Evolutionary conservation across 53 echinoderm and acorn worm genomes (phyloP), one percentile per base, ranked within the genome.

Genomic region (Patiria pectinifera): DNA sequence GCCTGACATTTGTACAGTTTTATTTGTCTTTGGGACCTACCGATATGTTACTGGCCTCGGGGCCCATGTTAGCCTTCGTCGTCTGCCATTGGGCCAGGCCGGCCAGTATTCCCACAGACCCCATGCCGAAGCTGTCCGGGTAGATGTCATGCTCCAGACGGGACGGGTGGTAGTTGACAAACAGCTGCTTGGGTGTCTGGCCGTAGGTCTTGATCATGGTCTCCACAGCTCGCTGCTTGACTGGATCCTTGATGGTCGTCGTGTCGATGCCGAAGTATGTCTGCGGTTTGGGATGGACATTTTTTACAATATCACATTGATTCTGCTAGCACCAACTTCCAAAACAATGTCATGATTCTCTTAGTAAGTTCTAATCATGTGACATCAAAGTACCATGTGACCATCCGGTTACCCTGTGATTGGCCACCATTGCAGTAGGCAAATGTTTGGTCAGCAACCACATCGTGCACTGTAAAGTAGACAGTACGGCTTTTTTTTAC

Each of bases 131-230:
- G 69, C 69, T 87, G 48, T 92, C 87, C 0, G 92, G 87, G 82
- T 85, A 78, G 62, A 86, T 80, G 74, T 95, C 97, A 2, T 46
- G 78, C 47, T 95, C 97, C 26, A 82, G 15, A 7, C 95, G 82
- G 70, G 93, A 83, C 0, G 96, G 96, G 83, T 99, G 99, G 45
- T 94, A 95, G 82, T 87, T 83, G 84, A 91, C 80, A 92, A 99
- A 99, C 43, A 99, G 90, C 91, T 97, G 99, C 87, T 96, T 97
- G 71, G 99, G 99, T 0, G 99, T 99, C 92, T 99, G 99, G 10
- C 99, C 99, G 78, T 99, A 99, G 45, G 99, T 99, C 94, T 99
- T 99, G 92, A 99, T 96, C 99, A 99, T 99, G 23, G 99, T 99
- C 91, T 99, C 99, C 69, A 99, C 93, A 3, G 99, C 99, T 69